Percentiles rank a stretch among this genome's conserved stretches.
Conservation (phyloP, 2,113 vertebrate genomes). For the Scalopus aquaticus region DNA sequence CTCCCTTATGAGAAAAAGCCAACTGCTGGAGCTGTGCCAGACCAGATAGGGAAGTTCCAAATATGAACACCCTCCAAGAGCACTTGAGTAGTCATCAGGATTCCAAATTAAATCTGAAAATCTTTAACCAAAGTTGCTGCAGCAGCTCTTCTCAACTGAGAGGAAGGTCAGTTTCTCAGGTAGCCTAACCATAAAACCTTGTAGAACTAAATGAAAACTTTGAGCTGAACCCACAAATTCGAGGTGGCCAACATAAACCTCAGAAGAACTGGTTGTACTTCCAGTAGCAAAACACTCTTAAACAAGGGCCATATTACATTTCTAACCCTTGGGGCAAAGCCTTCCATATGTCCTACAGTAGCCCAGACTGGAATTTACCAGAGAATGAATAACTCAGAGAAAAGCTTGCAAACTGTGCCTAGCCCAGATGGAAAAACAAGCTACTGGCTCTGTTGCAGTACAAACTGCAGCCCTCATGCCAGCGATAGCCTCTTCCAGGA, state of each 20-base stretch:
- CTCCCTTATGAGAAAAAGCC: background rate
- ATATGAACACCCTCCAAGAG: conserved; percentile 25
- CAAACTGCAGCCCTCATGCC: conserved; percentile 31
- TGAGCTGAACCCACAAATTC: conserved; percentile 37
- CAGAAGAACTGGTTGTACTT: conserved; percentile 63
- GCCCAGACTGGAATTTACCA: conserved; percentile 51
- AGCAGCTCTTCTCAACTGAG: background rate
- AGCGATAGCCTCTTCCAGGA: conserved; percentile 43
- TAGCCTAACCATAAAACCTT: conserved; percentile 51
- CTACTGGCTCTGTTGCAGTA: conserved; percentile 32
- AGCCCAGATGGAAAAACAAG: conserved; percentile 70
- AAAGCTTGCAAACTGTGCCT: conserved; percentile 46
- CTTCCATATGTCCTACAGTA: conserved; percentile 5
- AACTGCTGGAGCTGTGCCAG: background rate
- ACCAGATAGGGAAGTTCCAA: background rate
- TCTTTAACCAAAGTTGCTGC: background rate
- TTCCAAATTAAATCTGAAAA: conserved; percentile 50
- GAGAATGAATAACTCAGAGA: conserved; percentile 43
- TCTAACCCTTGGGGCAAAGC: conserved; percentile 19
- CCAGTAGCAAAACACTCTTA: conserved; percentile 60
- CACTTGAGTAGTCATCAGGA: background rate
- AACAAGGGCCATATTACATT: conserved; percentile 32
- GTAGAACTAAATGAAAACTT: conserved; percentile 12
- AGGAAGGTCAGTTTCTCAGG: conserved; percentile 1
- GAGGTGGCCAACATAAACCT: conserved; percentile 58